Percentiles rank a stretch among this genome's conserved stretches.
Conservation (phyloP, 2,888 invertebrate genomes). For the Temnothorax ravouxi region DNA sequence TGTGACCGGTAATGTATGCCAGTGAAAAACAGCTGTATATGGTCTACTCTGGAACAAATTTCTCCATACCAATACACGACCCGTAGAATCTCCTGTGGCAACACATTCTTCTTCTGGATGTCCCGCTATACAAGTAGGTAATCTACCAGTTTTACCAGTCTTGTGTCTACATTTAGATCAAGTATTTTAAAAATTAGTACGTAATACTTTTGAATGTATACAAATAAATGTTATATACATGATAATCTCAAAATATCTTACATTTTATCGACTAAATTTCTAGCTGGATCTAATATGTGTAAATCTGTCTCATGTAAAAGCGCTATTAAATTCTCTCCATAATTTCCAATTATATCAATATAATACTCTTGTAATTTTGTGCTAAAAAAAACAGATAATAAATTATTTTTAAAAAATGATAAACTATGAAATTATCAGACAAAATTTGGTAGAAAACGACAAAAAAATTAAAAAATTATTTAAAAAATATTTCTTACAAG, state of each 20-base stretch:
- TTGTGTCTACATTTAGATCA: slow-evolving; percentile 68
- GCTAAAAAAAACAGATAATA: slow-evolving; percentile 53
- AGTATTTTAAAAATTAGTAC: slow-evolving; percentile 3
- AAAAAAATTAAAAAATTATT: background rate
- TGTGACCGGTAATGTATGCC: slow-evolving; percentile 92
- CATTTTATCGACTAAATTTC: slow-evolving; percentile 78
- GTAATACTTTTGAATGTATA: background rate
- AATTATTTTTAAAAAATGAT: slow-evolving; percentile 1
- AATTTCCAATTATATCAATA: slow-evolving; percentile 83
- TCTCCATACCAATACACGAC: slow-evolving; percentile 90
- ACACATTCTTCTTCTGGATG: slow-evolving; percentile 90
- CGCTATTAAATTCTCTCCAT: slow-evolving; percentile 83
- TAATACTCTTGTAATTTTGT: slow-evolving; percentile 77
- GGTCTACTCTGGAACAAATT: slow-evolving; percentile 83
- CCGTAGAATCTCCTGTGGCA: slow-evolving; percentile 90
- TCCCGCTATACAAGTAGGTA: slow-evolving; percentile 89
- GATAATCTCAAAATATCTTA: slow-evolving; percentile 63
- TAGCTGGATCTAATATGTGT: slow-evolving; percentile 80
- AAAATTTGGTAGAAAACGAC: background rate
- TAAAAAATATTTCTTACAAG: slow-evolving; percentile 58
- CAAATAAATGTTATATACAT: slow-evolving; percentile 1
- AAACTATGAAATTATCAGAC: background rate
- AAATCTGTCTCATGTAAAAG: slow-evolving; percentile 79
- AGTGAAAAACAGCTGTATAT: slow-evolving; percentile 89
- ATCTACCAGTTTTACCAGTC: slow-evolving; percentile 79